Conservation (phyloP, 2,888 invertebrate species). For the Dichetophora obliterata region DNA sequence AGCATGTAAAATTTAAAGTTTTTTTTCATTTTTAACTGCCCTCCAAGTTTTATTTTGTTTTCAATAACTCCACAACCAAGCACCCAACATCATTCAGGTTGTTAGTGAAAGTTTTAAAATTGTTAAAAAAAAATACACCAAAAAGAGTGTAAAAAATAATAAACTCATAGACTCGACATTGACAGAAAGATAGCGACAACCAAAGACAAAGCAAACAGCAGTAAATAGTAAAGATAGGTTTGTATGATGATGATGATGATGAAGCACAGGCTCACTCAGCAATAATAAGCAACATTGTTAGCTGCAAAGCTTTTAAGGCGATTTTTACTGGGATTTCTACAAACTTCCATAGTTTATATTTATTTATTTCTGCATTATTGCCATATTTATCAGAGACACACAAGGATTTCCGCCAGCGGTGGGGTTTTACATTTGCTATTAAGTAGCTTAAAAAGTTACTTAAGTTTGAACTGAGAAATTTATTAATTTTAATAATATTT, state of each 20-base stretch:
- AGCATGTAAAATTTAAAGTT: not conserved
- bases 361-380: no score
- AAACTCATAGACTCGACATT: not conserved
- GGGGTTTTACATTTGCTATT: no score
- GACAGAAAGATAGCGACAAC: not conserved
- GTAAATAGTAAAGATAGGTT: not conserved
- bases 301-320: no score
- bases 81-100: not conserved
- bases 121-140: not conserved
- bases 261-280: not conserved
- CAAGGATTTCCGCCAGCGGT: no score
- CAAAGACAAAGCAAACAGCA: not conserved
- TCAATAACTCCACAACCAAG: not conserved
- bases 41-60: not conserved
- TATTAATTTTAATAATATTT: no score
- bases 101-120: conserved; percentile 3
- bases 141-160: not conserved
- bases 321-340: no score
- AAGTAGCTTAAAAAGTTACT: no score
- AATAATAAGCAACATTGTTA: no score
- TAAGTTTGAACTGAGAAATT: no score
- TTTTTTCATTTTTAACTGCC: not conserved
- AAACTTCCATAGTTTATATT: no score
- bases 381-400: no score
- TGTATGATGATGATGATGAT: not conserved